Evolutionary conservation across 2,888 invertebrate genomes (phyloP).

Genomic region (Zaprionus bogoriensis): DNA sequence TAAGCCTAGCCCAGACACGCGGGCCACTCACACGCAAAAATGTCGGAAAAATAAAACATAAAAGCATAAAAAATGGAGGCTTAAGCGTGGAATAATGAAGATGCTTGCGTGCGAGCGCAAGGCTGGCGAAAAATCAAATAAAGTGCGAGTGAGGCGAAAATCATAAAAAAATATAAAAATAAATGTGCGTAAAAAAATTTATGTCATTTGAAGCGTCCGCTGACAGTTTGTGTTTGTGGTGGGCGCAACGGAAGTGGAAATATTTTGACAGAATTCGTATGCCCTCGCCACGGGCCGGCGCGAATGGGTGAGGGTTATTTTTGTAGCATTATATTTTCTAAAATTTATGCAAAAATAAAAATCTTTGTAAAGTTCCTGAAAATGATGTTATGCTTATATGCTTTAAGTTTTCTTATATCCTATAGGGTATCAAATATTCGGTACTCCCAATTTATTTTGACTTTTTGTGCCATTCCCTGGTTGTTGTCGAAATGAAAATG

Average conservation of each 20-base stretch:
- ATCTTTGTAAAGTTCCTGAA: too few relatives aligned
- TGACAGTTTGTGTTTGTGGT: conserved; percentile 52
- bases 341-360: background rate
- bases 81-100: conserved; percentile 56
- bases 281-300: background rate
- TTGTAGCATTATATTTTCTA: background rate
- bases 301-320: background rate
- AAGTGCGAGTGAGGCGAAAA: conserved; percentile 26
- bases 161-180: conserved; percentile 37
- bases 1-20: conserved; percentile 37
- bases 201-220: conserved; percentile 46
- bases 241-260: conserved; percentile 61
- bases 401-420: background rate
- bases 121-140: conserved; percentile 28
- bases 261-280: conserved; percentile 62
- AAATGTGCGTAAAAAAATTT: conserved; percentile 51
- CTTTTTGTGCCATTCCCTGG: conserved; percentile 17
- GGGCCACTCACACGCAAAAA: conserved; percentile 36
- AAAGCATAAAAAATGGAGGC: conserved; percentile 38
- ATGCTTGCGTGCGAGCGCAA: background rate
- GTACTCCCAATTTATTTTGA: conserved; percentile 3
- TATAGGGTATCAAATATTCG: background rate
- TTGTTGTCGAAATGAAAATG: conserved; percentile 56
- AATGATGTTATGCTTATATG: too few relatives aligned
- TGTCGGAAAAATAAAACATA: conserved; percentile 25